Conservation (phyloP, 2,113 vertebrate species). For the Nycticebus coucang region DNA sequence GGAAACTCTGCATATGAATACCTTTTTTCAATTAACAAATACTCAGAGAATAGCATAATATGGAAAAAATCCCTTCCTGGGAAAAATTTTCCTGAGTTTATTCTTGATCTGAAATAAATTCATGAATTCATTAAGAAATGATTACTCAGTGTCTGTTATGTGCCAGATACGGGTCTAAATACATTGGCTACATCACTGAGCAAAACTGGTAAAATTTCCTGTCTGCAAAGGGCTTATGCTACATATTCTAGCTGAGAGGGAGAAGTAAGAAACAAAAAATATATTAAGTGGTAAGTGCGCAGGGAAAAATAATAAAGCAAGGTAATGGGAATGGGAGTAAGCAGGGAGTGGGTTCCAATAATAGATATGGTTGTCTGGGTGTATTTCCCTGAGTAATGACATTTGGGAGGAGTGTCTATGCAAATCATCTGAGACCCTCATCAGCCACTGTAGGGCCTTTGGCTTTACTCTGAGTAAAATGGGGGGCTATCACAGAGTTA, state of each 20-base stretch:
- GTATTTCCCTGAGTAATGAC: neutral
- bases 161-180: neutral
- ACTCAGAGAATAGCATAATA: neutral
- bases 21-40: constrained; percentile 41
- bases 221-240: neutral
- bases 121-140: neutral
- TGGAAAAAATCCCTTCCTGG: neutral
- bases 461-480: neutral
- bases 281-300: neutral
- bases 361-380: neutral
- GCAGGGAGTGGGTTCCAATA: neutral
- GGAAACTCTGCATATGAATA: constrained; percentile 7
- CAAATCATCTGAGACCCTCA: neutral
- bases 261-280: neutral
- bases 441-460: neutral
- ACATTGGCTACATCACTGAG: neutral
- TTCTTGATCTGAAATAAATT: neutral
- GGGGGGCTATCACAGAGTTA: neutral
- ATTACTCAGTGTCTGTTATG: neutral
- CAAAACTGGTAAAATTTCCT: neutral
- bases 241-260: neutral
- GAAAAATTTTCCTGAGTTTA: neutral
- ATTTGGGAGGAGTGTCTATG: fast-evolving
- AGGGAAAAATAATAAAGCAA: neutral
- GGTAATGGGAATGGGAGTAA: neutral